Evolutionary conservation across 2,888 invertebrate genomes (phyloP).

Genomic region (Mythimna pallens): DNA sequence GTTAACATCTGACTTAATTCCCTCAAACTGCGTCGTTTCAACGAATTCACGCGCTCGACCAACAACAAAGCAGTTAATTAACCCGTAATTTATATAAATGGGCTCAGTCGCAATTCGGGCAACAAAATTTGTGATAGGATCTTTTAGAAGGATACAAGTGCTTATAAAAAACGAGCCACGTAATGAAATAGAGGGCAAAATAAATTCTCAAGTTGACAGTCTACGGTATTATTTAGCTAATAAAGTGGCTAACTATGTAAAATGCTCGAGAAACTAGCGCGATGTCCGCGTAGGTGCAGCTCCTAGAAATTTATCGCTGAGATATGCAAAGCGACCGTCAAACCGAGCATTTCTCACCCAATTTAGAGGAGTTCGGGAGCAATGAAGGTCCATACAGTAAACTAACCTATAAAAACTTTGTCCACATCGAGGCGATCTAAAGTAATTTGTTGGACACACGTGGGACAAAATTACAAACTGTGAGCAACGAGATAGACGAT

Average conservation of each 20-base stretch:
- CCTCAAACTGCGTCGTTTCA: conserved; percentile 78
- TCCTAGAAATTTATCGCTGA: conserved; percentile 77
- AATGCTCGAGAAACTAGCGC: conserved; percentile 57
- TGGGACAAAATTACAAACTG: conserved; percentile 72
- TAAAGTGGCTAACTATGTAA: conserved; percentile 58
- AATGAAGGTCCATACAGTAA: conserved; percentile 65
- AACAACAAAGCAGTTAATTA: conserved; percentile 85
- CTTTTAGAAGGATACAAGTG: conserved; percentile 72
- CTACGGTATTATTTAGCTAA: conserved; percentile 70
- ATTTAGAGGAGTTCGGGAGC: conserved; percentile 75
- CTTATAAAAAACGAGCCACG: conserved; percentile 59
- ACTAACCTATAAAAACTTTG: conserved; percentile 78
- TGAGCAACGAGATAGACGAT: conserved; percentile 63
- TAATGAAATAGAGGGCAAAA: conserved; percentile 59
- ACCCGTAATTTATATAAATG: conserved; percentile 86
- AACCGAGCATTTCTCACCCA: conserved; percentile 81
- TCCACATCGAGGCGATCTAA: conserved; percentile 62
- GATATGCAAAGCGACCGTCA: conserved; percentile 81
- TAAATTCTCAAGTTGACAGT: conserved; percentile 60
- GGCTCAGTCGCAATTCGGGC: conserved; percentile 80
- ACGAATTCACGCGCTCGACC: conserved; percentile 81
- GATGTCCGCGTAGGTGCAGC: conserved; percentile 65
- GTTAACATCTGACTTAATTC: conserved; percentile 73
- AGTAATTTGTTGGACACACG: conserved; percentile 76
- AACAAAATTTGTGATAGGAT: conserved; percentile 83